phyloP scores from a whole-genome alignment of 2,113 vertebrate species.

The Picathartes gymnocephalus region DNA sequence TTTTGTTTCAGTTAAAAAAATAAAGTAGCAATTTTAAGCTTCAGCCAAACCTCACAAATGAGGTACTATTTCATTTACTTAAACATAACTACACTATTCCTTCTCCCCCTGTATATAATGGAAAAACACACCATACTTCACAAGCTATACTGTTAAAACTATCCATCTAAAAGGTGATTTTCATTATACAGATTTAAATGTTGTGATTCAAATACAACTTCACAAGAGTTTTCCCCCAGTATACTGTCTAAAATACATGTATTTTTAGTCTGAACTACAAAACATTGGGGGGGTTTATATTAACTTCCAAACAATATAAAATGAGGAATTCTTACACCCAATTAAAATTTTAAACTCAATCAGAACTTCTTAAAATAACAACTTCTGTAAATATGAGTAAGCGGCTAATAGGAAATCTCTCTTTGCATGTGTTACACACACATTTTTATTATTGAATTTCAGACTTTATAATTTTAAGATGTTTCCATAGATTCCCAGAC shows the following conservation, averaged over 20 bases:
- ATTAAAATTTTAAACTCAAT: not conserved
- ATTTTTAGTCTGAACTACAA: not conserved
- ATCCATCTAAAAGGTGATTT: not conserved
- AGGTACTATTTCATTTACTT: not conserved
- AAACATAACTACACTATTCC: not conserved
- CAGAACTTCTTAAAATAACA: not conserved
- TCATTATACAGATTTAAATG: not conserved
- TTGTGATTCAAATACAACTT: not conserved
- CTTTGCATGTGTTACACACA: not conserved
- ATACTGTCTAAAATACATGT: not conserved
- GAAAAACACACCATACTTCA: not conserved
- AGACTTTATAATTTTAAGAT: not conserved
- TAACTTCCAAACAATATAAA: not conserved
- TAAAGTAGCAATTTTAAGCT: not conserved
- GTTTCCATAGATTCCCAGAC: not conserved
- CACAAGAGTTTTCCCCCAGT: not conserved
- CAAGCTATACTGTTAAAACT: not conserved
- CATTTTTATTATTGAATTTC: not conserved
- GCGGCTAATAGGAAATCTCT: not conserved
- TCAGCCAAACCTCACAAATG: not conserved
- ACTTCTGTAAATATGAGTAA: not conserved
- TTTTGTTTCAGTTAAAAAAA: not conserved
- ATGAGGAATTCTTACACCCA: not conserved
- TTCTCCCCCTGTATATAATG: not conserved
- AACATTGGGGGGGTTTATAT: rapidly evolving